Evolutionary conservation across 1,140 invertebrate species (phyloP).

Genomic region (Carposina sasakii): DNA sequence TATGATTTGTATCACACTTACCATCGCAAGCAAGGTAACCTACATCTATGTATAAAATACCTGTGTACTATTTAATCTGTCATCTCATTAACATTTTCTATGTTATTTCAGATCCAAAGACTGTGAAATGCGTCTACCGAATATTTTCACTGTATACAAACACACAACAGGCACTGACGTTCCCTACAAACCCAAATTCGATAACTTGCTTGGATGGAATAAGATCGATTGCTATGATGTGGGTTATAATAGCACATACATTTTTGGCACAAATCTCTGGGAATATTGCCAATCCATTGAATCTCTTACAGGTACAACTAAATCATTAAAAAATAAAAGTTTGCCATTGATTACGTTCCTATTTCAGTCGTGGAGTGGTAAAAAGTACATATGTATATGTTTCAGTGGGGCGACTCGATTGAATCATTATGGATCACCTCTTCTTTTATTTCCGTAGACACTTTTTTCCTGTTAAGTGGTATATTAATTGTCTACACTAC

Average conservation of each 20-base stretch:
- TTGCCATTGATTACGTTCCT: not conserved
- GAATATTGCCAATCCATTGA: conserved; percentile 48
- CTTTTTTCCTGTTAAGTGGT: conserved; percentile 69
- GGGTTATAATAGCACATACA: conserved; percentile 77
- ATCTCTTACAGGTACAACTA: no score
- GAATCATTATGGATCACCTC: conserved; percentile 33
- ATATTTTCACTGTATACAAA: conserved; percentile 46
- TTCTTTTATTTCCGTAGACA: conserved; percentile 64
- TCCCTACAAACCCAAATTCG: conserved; percentile 18
- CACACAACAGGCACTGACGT: conserved; percentile 31
- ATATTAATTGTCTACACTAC: conserved; percentile 68
- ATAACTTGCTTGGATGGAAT: conserved; percentile 72
- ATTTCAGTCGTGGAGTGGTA: no score
- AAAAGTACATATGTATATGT: no score
- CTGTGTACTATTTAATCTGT: not conserved
- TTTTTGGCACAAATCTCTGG: conserved; percentile 36
- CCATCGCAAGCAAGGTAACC: conserved; percentile 20
- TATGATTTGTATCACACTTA: conserved; percentile 31
- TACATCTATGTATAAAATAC: not conserved
- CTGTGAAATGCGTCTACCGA: conserved; percentile 17
- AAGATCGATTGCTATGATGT: conserved; percentile 76
- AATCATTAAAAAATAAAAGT: no score
- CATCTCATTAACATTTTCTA: not conserved
- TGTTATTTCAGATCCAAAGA: conserved; percentile 19
- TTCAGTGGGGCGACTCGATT: conserved; percentile 29